Percentiles rank a stretch among this genome's conserved stretches.
Conservation (phyloP, 2,888 invertebrate genomes). For the Ectemnius cavifrons region DNA sequence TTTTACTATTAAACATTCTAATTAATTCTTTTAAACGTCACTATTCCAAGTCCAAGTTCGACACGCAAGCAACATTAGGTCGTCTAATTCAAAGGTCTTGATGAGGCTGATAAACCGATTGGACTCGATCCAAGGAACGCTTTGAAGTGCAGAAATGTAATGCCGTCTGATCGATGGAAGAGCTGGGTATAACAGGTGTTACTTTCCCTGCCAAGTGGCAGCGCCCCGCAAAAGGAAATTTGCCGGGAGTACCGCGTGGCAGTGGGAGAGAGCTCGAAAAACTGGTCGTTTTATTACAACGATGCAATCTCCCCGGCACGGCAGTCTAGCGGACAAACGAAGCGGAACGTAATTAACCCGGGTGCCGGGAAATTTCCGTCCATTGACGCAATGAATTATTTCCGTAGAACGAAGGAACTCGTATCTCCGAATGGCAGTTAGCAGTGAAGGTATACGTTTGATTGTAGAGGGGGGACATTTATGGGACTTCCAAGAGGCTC, state of each 20-base stretch:
- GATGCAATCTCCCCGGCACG: not conserved
- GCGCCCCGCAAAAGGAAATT: not conserved
- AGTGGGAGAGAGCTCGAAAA: too few relatives aligned
- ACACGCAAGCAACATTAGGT: too few relatives aligned
- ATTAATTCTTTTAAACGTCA: too few relatives aligned
- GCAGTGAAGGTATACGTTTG: too few relatives aligned
- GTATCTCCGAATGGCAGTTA: slow-evolving; percentile 9
- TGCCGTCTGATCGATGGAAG: slow-evolving; percentile 51
- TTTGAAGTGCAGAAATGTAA: slow-evolving; percentile 21
- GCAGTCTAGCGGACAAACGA: slow-evolving; percentile 7
- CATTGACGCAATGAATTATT: slow-evolving; percentile 33
- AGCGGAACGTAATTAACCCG: not conserved
- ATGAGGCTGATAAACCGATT: slow-evolving; percentile 49
- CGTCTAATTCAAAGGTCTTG: slow-evolving; percentile 37
- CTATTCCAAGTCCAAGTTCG: too few relatives aligned
- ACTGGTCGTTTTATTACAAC: not conserved
- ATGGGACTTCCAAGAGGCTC: too few relatives aligned
- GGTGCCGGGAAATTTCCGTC: slow-evolving; percentile 5
- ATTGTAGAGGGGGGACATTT: too few relatives aligned
- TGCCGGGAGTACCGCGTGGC: too few relatives aligned
- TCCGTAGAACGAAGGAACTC: slow-evolving; percentile 2
- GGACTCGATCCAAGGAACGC: slow-evolving; percentile 29
- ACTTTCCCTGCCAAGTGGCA: not conserved
- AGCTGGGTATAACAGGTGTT: slow-evolving; percentile 38
- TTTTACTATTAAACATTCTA: too few relatives aligned